Base-by-base conservation (phyloP, 37 sponge, comb jelly and placozoan species). In the Theonella swinhoei region DNA sequence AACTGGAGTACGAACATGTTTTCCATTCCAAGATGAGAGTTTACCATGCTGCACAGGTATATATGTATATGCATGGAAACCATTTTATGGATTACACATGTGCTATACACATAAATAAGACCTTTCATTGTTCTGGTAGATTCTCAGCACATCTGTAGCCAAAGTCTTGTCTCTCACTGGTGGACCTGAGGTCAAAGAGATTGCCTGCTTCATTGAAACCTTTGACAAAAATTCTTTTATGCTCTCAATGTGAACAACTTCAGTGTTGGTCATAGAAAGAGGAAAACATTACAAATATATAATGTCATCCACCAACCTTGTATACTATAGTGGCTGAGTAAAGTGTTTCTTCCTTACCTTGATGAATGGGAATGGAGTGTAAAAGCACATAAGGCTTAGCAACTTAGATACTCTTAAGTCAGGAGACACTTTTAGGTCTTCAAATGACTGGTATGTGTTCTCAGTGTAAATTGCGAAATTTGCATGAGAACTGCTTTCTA, bases 221-320 rank as follows among this genome's bases (percentile, higher is more conserved):
- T 36, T 82, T 14, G 83, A 83, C 35, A 64, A n/a, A n/a, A 65
- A 39, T 83, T 83, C n/a, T 83, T 83, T 65, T 76, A 83, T 35
- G 74, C 68, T 35, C 33, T 83, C 20, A 83, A 83, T 39, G 84
- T 83, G 1, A 42, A 2, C 36, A 75, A 75, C 70, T 74, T 63
- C 33, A 3, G 3, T 64, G 0, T 5, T 39, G 75, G 84, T 4
- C 74, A 75, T 30, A 47, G 65, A 2, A 39, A 62, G 9, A 1
- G 84, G 40, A 83, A 83, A 22, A 8, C 54, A 1, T 83, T 83
- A 30, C 28, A 83, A 42, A 75, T 19, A 26, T 26, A 36, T 35
- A 39, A 34, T 34, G 20, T 43, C 7, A 72, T 24, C 34, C 41
- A 58, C 43, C 29, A 8, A n/a, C 5, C 32, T 7, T 14, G 43